Percentiles rank a stretch among this genome's conserved stretches.
These are phyloP conservation scores for Acyrthosiphon pisum DNA, from an alignment of 1,140 invertebrate genomes.

Conservation along the genomic window DNA sequence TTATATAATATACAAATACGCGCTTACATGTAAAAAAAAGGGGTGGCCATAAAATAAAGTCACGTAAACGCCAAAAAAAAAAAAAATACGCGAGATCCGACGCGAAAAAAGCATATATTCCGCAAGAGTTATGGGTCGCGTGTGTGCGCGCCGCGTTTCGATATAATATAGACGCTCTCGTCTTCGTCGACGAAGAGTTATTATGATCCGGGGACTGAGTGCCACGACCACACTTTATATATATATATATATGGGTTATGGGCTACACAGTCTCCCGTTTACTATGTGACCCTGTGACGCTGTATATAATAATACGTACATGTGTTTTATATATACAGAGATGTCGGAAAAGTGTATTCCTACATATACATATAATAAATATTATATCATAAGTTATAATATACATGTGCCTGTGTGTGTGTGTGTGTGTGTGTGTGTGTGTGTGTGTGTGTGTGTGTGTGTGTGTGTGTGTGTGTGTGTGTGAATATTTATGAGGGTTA, in stretches of 20 bases:
- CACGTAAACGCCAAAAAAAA: background rate
- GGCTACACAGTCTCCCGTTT: background rate
- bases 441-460: too few species aligned
- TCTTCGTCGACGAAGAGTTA: constrained; percentile 12
- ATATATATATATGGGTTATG: background rate
- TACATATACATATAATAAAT: background rate
- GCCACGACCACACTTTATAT: background rate
- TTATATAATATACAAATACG: background rate
- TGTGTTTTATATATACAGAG: background rate
- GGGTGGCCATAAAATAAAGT: constrained; percentile 14
- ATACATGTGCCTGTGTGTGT: too few species aligned
- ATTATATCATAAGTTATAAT: background rate
- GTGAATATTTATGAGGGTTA: background rate
- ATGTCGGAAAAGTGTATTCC: constrained; percentile 14
- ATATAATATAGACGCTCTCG: background rate
- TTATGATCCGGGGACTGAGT: constrained; percentile 2
- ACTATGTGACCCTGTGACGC: background rate
- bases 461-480: too few species aligned
- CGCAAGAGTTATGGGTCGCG: constrained; percentile 10
- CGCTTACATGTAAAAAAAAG: background rate
- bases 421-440: too few species aligned
- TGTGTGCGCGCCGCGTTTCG: background rate
- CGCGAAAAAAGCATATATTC: constrained; percentile 15
- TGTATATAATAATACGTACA: background rate
- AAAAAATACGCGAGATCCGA: constrained; percentile 1